Base-by-base conservation (phyloP, 2,888 invertebrate species). In the Eupithecia tripunctaria region DNA sequence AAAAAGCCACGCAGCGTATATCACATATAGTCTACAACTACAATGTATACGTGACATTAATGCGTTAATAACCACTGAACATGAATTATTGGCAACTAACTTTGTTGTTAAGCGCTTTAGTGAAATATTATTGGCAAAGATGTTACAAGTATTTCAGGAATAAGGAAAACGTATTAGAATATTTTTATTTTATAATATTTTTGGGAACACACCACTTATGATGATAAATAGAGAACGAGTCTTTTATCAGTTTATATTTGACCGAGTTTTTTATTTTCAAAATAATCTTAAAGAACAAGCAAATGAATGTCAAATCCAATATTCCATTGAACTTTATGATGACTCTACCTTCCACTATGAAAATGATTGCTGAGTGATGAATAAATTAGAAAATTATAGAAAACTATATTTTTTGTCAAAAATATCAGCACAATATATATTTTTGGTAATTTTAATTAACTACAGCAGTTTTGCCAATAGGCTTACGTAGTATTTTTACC, bases 81-180 rank as follows among this genome's bases (percentile, higher is more conserved):
- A 60, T 63, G 18, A 63, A 21, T 63, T n/a, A 63, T 60, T 60
- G 60, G 60, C 60, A 60, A 18, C 60, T 27, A 8, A 60, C 25
- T 25, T 14, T 56, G 56, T 56, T 56, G 56, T 56, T 27, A 60
- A 27, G 60, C 60, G 27, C 0, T 29, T 29, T 29, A 29, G 14
- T 29, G 38, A 64, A 64, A 64, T 36, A 21, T 10, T 25, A 15
- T 64, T 64, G 64, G 64, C 64, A 64, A 10, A 36, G 36, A 36
- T 63, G 21, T 64, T 64, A 60, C 29, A 32, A 36, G 62, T 63
- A 64, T 64, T 64, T 38, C 64, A 15, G 38, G 64, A 64, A 38
- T 41, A 64, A 41, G 64, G 64, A 38, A 64, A 64, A 36, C 56
- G 56, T 56, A 56, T 14, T 56, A 56, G 25, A 56, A 56, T 56